Percentiles rank a stretch among this genome's conserved stretches.
Conservation (phyloP, 2,797 vertebrate genomes). For the Coregonus ussuriensis region DNA sequence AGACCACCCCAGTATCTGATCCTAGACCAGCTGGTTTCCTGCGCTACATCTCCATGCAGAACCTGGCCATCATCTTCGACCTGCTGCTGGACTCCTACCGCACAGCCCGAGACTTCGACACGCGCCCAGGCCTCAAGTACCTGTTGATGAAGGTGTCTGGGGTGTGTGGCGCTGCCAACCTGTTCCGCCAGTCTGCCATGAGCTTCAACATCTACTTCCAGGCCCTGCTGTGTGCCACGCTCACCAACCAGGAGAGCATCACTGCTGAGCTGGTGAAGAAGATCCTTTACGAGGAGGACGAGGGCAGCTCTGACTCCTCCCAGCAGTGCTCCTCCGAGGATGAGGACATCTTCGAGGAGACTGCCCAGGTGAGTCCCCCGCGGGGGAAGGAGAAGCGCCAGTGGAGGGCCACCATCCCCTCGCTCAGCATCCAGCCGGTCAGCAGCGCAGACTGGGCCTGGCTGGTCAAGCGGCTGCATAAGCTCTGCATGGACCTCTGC, state of each 20-base stretch:
- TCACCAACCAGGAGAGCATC: conserved; percentile 89
- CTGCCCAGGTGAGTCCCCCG: conserved; percentile 94
- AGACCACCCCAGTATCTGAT: conserved; percentile 72
- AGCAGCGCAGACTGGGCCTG: conserved; percentile 93
- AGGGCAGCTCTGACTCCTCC: conserved; percentile 91
- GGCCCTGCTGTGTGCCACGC: conserved; percentile 86
- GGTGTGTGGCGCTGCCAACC: conserved; percentile 90
- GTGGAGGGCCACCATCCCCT: conserved; percentile 85
- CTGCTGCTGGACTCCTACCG: conserved; percentile 95
- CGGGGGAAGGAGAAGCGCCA: conserved; percentile 86
- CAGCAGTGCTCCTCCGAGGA: conserved; percentile 94
- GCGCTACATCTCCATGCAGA: conserved; percentile 97
- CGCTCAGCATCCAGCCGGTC: conserved; percentile 85
- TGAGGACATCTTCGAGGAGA: conserved; percentile 98
- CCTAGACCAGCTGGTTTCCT: conserved; percentile 87
- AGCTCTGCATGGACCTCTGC: conserved; percentile 93
- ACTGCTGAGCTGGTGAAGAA: conserved; percentile 92
- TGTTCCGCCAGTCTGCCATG: conserved; percentile 96
- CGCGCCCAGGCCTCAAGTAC: conserved; percentile 92
- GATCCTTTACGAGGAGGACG: conserved; percentile 91
- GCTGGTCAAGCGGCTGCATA: conserved; percentile 92
- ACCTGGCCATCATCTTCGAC: conserved; percentile 95
- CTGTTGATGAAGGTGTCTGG: conserved; percentile 97
- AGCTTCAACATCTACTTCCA: conserved; percentile 98
- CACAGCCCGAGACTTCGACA: conserved; percentile 94